Evolutionary conservation across 2,888 invertebrate species (phyloP), one percentile per base, ranked within the genome.

Genomic region (Diaperis boleti): DNA sequence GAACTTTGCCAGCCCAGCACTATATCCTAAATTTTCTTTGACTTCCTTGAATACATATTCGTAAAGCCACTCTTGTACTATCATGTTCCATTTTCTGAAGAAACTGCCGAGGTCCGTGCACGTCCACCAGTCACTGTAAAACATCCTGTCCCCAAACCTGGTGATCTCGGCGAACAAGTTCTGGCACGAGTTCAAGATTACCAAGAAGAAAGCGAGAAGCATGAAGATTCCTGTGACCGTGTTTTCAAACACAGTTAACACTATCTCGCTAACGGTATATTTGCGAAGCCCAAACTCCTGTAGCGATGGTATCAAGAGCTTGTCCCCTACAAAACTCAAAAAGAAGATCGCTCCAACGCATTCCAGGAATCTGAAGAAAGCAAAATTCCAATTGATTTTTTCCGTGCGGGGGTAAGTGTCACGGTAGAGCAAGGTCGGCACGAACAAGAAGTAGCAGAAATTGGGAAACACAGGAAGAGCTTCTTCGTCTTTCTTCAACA

Each of bases 91-190:
- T 2, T 92, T 92, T n/a, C 96, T 88, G 80, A 94, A 97, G 81
- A 90, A 98, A 8, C 84, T 85, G 0, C 89, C 88, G 80, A 90
- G 96, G n/a, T 89, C 88, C 0, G 89, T 88, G 1, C 91, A 88
- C 54, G 93, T 96, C 98, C 97, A 98, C 97, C 97, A 98, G 75
- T 94, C 94, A 89, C 88, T 87, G 77, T 95, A 89, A 85, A 94
- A 90, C 85, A 90, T 85, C 77, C 96, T 82, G 83, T 98, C 95
- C 3, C 88, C 92, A 79, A 98, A 98, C 63, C 86, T 87, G 64
- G 96, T 80, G 81, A 96, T 85, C 81, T 98, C 98, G 0, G 95
- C 92, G 75, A 91, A 94, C 13, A 92, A 92, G 81, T 98, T 98
- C 74, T 92, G 85, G 94, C 96, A 96, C 1, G 92, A 88, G 76